These are phyloP conservation scores for Falco punctatus DNA, from an alignment of 2,113 vertebrate genomes.

Conservation along the genomic window DNA sequence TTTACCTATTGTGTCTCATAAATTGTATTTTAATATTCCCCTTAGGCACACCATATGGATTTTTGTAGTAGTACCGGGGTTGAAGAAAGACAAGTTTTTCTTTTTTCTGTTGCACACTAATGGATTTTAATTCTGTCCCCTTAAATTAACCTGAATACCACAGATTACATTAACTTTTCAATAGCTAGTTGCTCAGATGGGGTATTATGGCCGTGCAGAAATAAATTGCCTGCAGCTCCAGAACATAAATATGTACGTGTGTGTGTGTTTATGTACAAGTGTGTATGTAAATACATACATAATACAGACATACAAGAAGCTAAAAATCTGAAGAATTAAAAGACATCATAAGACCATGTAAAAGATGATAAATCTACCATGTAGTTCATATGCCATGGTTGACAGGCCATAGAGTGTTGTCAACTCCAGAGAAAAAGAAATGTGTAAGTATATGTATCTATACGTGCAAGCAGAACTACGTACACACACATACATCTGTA, in stretches of 20 bases:
- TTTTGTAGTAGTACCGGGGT: neutral
- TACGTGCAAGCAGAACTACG: neutral
- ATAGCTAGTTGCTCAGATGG: neutral
- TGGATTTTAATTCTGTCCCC: neutral
- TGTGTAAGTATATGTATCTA: too few species aligned
- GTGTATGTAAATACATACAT: neutral
- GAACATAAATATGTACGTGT: neutral
- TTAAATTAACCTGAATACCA: neutral
- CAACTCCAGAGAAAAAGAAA: neutral
- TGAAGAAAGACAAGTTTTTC: neutral
- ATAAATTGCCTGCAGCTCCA: neutral
- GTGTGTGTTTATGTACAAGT: neutral
- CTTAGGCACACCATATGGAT: neutral
- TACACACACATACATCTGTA: too few species aligned
- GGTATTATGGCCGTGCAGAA: neutral
- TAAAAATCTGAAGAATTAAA: neutral
- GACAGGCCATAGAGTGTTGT: neutral
- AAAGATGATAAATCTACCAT: neutral
- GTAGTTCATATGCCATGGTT: neutral
- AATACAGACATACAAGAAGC: neutral
- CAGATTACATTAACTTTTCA: fast-evolving
- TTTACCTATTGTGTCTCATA: neutral
- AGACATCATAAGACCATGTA: neutral
- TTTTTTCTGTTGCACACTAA: neutral
- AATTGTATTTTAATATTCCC: neutral